Evolutionary conservation across 2,113 vertebrate genomes (phyloP).

Genomic region (Odocoileus virginianus): DNA sequence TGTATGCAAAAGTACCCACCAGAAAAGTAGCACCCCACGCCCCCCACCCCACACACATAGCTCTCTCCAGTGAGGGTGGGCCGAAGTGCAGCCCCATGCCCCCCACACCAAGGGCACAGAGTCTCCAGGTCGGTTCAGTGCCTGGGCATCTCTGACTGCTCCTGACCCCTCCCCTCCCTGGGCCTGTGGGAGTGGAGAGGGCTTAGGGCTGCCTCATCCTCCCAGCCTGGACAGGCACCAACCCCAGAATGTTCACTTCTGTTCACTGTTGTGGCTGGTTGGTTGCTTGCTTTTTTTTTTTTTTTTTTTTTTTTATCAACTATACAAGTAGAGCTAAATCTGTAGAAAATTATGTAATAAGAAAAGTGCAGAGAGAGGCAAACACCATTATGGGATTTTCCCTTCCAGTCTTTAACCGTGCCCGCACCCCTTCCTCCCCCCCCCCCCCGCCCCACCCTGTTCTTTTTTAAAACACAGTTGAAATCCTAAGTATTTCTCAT

Average conservation of each 20-base stretch:
- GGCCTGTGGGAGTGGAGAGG: neutral
- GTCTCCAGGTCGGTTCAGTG: neutral
- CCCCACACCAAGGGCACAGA: accelerated
- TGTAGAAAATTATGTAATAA: neutral
- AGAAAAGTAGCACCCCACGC: neutral
- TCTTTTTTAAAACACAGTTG: neutral
- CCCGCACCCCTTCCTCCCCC: no score
- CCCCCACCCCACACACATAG: neutral
- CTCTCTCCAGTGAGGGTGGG: neutral
- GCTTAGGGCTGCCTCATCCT: neutral
- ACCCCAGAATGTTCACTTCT: neutral
- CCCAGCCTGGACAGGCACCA: neutral
- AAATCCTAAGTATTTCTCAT: neutral
- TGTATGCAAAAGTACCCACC: neutral
- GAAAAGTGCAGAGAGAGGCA: neutral
- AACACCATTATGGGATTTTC: neutral
- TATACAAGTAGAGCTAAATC: neutral
- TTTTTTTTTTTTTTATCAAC: neutral
- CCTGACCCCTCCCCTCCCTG: neutral
- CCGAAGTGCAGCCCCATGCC: neutral
- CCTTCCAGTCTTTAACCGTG: neutral
- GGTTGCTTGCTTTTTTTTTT: neutral
- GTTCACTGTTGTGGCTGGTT: neutral
- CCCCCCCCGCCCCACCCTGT: accelerated
- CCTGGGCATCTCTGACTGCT: neutral